These are phyloP conservation scores for Heliopora coerulea DNA, from an alignment of 92 coral and sea anemone genomes.

Conservation along the genomic window DNA sequence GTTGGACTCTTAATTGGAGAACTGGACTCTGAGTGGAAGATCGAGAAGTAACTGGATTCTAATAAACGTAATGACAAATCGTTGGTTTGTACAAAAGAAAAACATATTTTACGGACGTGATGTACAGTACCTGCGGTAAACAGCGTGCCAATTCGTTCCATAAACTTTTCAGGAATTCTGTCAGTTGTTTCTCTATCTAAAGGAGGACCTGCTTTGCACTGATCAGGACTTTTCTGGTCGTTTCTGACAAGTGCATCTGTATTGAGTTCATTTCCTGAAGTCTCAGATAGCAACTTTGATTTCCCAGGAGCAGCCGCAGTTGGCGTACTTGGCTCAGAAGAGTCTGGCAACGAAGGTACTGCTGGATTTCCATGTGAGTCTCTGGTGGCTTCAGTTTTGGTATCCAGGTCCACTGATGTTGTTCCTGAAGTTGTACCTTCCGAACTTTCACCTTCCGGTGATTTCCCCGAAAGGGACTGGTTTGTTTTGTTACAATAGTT, in stretches of 20 bases:
- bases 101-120: not conserved
- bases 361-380: not conserved
- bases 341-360: too few relatives aligned
- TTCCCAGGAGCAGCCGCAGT: too few relatives aligned
- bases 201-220: too few relatives aligned
- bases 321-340: too few relatives aligned
- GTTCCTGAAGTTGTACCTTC: not conserved
- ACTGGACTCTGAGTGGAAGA: not conserved
- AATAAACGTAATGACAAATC: too few relatives aligned
- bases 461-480: not conserved
- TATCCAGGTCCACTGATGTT: not conserved
- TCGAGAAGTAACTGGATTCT: constrained; percentile 27
- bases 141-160: not conserved
- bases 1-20: constrained; percentile 36
- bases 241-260: too few relatives aligned
- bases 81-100: too few relatives aligned
- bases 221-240: too few relatives aligned
- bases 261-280: too few relatives aligned
- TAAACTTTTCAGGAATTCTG: constrained; percentile 1
- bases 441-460: not conserved
- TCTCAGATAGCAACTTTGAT: too few relatives aligned
- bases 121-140: constrained; percentile 4
- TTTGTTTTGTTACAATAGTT: not conserved
- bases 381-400: too few relatives aligned
- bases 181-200: not conserved